Conservation (phyloP, 2,113 vertebrate genomes). For the Ameiurus melas region DNA sequence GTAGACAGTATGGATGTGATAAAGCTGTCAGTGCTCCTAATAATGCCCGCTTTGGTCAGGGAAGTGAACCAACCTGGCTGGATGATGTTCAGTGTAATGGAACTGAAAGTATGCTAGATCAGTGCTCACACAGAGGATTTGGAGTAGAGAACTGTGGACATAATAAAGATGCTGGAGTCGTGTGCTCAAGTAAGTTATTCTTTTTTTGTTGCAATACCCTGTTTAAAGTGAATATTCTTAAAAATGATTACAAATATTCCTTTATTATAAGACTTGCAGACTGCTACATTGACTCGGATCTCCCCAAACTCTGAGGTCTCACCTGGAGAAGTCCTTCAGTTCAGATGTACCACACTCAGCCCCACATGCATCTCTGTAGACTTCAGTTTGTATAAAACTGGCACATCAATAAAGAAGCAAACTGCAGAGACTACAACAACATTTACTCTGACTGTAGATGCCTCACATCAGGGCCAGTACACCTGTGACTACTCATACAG, state of each 20-base stretch:
- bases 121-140: slow-evolving; percentile 64
- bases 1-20: slow-evolving; percentile 62
- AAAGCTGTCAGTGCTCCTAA: background rate
- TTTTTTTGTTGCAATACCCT: background rate
- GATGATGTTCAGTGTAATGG: slow-evolving; percentile 65
- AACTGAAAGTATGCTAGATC: slow-evolving; percentile 52
- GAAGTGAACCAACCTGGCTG: slow-evolving; percentile 65
- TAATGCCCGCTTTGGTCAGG: slow-evolving; percentile 54
- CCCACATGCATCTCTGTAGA: too few relatives aligned
- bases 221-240: background rate
- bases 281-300: slow-evolving; percentile 33
- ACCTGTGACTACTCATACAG: too few relatives aligned
- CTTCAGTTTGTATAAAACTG: too few relatives aligned
- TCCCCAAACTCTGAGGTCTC: too few relatives aligned
- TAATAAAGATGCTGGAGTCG: slow-evolving; percentile 57
- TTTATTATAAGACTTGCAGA: slow-evolving; percentile 58
- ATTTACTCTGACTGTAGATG: too few relatives aligned
- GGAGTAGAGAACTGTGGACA: slow-evolving; percentile 32
- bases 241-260: background rate
- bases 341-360: too few relatives aligned
- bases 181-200: slow-evolving; percentile 62
- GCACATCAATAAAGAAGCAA: too few relatives aligned
- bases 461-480: too few relatives aligned
- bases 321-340: too few relatives aligned
- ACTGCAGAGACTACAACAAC: too few relatives aligned